Percentiles rank a stretch among this genome's conserved stretches.
phyloP scores from a whole-genome alignment of 2,888 invertebrate genomes.

The Synergus itoensis region DNA sequence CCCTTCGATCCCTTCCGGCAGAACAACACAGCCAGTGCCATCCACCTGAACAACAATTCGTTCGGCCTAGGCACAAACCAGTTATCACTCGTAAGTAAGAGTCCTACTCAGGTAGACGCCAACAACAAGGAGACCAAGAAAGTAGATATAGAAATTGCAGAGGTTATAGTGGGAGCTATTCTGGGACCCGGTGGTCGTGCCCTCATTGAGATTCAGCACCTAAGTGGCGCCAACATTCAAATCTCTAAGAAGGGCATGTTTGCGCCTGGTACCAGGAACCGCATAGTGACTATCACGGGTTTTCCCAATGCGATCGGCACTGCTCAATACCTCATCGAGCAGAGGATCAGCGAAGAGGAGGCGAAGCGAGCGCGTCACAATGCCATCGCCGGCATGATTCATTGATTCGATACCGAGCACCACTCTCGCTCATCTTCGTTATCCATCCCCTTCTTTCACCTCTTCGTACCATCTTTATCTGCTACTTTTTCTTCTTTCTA shows the following conservation, averaged over 20 bases:
- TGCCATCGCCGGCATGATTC: constrained; percentile 86
- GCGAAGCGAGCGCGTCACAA: constrained; percentile 95
- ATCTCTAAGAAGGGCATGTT: constrained; percentile 99
- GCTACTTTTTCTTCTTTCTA: constrained; percentile 48
- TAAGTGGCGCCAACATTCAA: constrained; percentile 98
- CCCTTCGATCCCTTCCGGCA: constrained; percentile 88
- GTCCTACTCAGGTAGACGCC: constrained; percentile 89
- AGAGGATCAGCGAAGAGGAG: constrained; percentile 97
- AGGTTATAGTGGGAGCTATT: constrained; percentile 98
- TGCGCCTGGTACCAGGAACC: constrained; percentile 97
- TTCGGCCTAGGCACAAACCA: constrained; percentile 90
- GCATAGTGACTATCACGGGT: constrained; percentile 97
- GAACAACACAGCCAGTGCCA: constrained; percentile 88
- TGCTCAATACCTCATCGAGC: constrained; percentile 97
- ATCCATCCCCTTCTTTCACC: constrained; percentile 64
- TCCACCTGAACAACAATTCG: constrained; percentile 91
- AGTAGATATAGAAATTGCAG: constrained; percentile 93
- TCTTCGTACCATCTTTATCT: constrained; percentile 40
- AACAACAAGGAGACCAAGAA: constrained; percentile 91
- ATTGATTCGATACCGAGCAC: constrained; percentile 79
- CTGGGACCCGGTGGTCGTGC: constrained; percentile 97
- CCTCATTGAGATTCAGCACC: constrained; percentile 97
- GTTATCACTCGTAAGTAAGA: constrained; percentile 89
- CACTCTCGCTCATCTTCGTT: constrained; percentile 64
- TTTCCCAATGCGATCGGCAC: constrained; percentile 91